Evolutionary conservation across 2,888 invertebrate genomes (phyloP), one percentile per base, ranked within the genome.

Genomic region (Zeuzera pyrina): DNA sequence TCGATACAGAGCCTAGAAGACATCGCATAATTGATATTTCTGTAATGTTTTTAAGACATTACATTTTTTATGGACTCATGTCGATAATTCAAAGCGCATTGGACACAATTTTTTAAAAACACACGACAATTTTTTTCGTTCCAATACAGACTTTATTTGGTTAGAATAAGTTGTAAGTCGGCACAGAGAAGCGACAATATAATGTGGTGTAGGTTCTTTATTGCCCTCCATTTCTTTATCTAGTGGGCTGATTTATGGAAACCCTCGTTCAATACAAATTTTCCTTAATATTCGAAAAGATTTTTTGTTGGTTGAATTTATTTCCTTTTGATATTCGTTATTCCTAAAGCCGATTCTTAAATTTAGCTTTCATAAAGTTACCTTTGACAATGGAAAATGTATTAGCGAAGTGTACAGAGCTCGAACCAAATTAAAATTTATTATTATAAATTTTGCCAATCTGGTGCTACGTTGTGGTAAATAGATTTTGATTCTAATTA

Each of bases 201-300:
- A 25, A 12, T 25, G 25, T 12, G 12, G 12, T 5, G 12, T 25
- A 25, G 19, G 3, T 12, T 10, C 12, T 25, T 25, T 25, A 12
- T 12, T 25, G 13, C 25, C 19, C 31, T 14, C 16, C 24, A 14
- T 33, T 15, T 30, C 23, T 33, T 33, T 36, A 30, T 30, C 27
- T 16, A 33, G 22, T 13, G 15, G 12, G 23, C 16, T 33, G 36
- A 36, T 36, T 33, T 36, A 36, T 36, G 36, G 12, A 22, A 14
- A 33, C 32, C 36, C 33, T 36, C 23, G 32, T 36, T 32, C 27
- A 33, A 30, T 36, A 30, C 28, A 22, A 30, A 33, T 33, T 33
- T 36, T 30, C 21, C 10, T 30, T 26, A 33, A 27, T 32, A 30
- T 29, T 30, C 33, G 21, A 30, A 30, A 24, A 26, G 35, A 38